These are phyloP conservation scores for Eulemur rubriventer DNA, from an alignment of 2,797 vertebrate genomes.

Conservation along the genomic window DNA sequence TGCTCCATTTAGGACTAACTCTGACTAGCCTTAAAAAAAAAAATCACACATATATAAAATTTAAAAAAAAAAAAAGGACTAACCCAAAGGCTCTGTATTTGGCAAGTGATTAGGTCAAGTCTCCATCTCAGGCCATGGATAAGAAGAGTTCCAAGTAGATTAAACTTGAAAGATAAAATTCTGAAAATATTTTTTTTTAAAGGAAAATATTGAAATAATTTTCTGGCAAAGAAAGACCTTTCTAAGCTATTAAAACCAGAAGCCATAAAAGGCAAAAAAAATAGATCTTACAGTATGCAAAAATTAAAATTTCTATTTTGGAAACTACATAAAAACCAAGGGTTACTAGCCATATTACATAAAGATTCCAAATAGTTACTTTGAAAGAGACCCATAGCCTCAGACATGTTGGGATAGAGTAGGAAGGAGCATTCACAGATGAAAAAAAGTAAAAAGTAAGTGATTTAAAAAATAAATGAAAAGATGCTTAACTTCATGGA, in stretches of 20 bases:
- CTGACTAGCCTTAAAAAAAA: too few relatives aligned
- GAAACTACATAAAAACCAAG: not conserved
- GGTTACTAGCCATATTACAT: not conserved
- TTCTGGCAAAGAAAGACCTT: not conserved
- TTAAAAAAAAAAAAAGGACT: too few relatives aligned
- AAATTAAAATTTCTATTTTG: not conserved
- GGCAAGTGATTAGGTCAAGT: not conserved
- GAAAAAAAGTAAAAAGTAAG: not conserved
- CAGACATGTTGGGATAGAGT: not conserved
- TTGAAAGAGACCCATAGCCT: not conserved
- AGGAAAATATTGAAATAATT: not conserved
- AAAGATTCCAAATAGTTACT: not conserved
- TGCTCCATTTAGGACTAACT: not conserved
- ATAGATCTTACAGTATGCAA: not conserved
- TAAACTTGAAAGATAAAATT: slow-evolving; percentile 5
- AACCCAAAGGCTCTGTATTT: not conserved
- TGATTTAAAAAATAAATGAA: not conserved
- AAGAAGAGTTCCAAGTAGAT: not conserved
- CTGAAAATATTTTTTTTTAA: not conserved
- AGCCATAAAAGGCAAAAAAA: not conserved
- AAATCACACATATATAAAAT: too few relatives aligned
- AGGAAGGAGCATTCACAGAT: not conserved
- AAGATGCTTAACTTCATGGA: not conserved
- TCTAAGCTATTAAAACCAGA: not conserved
- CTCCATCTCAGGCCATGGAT: not conserved